These are phyloP conservation scores for Nymphicus hollandicus DNA, from an alignment of 2,113 vertebrate genomes.

Conservation along the genomic window DNA sequence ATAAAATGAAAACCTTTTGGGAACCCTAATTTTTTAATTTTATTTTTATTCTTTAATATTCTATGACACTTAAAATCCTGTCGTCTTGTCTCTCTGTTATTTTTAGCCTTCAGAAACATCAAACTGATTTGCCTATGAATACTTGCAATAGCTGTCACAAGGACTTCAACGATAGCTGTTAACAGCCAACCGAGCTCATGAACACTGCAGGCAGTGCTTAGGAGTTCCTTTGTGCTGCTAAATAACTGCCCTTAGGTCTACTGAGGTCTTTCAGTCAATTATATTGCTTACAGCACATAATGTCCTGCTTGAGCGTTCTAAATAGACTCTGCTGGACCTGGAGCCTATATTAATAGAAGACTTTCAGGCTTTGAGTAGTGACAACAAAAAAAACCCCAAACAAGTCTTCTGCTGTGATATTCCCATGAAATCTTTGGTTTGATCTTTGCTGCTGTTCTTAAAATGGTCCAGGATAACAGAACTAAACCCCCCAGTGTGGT, in stretches of 20 bases:
- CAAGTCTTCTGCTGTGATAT: neutral
- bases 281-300: neutral
- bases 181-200: neutral
- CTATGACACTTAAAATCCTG: neutral
- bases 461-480: constrained; percentile 42
- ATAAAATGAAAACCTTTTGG: neutral
- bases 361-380: neutral
- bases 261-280: neutral
- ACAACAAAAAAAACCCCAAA: neutral
- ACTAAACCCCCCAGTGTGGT: neutral
- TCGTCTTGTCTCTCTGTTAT: neutral
- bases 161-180: neutral
- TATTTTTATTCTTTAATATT: neutral
- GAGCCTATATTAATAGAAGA: neutral
- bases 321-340: neutral
- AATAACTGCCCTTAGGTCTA: neutral
- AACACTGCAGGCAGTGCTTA: neutral
- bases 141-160: neutral
- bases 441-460: constrained; percentile 52
- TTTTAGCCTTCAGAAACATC: neutral
- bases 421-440: constrained; percentile 21
- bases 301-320: neutral
- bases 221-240: neutral
- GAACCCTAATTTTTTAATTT: neutral
- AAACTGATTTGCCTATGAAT: neutral